A percentile compares a stretch with the other conserved stretches of the same genome.
Conservation (phyloP, 2,888 invertebrate species). For the Dione vanillae region DNA sequence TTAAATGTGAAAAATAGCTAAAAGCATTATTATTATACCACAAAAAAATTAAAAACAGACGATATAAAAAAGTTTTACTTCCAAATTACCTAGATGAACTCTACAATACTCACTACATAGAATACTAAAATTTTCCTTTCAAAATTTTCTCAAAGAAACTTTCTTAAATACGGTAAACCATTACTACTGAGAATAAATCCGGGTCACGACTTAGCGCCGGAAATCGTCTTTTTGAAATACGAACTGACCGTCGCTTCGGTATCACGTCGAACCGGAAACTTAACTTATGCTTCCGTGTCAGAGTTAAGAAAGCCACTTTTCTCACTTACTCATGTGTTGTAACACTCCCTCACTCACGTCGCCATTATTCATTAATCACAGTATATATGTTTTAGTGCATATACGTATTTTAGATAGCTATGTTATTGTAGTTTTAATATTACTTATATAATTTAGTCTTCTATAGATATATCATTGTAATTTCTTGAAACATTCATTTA, state of each 20-base stretch:
- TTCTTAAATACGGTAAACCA: conserved; percentile 32
- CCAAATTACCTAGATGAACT: neutral
- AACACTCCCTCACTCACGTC: conserved; percentile 31
- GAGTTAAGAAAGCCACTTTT: conserved; percentile 41
- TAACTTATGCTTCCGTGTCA: conserved; percentile 45
- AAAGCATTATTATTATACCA: too few species aligned
- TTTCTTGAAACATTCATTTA: too few species aligned
- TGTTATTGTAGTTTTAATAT: too few species aligned
- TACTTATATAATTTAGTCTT: too few species aligned
- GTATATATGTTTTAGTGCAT: neutral
- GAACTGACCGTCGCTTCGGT: conserved; percentile 39
- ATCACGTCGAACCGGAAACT: conserved; percentile 43
- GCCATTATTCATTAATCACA: conserved; percentile 16
- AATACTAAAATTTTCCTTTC: conserved; percentile 3
- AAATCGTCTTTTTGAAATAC: conserved; percentile 47
- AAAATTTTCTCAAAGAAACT: conserved; percentile 23
- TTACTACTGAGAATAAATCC: conserved; percentile 43
- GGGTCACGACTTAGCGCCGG: conserved; percentile 45
- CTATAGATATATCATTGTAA: too few species aligned
- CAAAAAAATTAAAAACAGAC: too few species aligned
- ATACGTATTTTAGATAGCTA: neutral
- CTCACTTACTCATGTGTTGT: conserved; percentile 28
- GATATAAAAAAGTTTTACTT: neutral
- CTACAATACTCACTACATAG: neutral
- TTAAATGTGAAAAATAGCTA: too few species aligned